Evolutionary conservation across 2,888 invertebrate species (phyloP), one percentile per base, ranked within the genome.

Genomic region (Argyresthia albistria): DNA sequence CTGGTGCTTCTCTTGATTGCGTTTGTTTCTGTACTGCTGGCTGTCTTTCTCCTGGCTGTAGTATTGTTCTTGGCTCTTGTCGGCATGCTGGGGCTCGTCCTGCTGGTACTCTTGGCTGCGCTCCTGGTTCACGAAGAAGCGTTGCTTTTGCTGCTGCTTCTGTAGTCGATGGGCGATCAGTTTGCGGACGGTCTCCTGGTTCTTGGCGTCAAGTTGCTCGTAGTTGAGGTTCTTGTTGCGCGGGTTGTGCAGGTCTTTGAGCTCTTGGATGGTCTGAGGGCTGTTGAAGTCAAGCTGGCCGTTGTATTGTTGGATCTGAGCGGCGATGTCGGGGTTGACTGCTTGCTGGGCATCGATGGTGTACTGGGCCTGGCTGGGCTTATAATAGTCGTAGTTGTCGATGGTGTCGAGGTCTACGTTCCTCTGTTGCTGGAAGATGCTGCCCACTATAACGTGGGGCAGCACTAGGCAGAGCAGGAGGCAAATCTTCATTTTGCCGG

Each of bases 401-500:
- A 67, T 65, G 62, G 66, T 66, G 50, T 73, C 70, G 54, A 67
- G 57, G 51, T 52, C 54, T 50, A 61, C 65, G 37, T 60, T 60
- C 15, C 65, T 36, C n/a, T 15, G n/a, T 12, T 39, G 64, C 43
- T 72, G 67, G 71, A 84, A 77, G 69, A 84, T 76, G 64, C 68
- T 75, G 62, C 71, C 81, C 57, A 70, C 64, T 58, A 69, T 64
- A 56, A 69, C 65, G 61, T 69, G 71, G 58, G 72, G 72, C 57
- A 86, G 66, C 16, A 73, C 70, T 53, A 84, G 67, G 68, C 78
- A 81, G 64, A 83, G 62, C 52, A 83, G 59, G 53, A 74, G 60
- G 64, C 67, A 70, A 62, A 67, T 70, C 75, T 77, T 84, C 86
- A 86, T 86, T 60, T 64, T 83, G 75, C 53, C 56, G 61, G 60